phyloP scores from a whole-genome alignment of 2,113 vertebrate species.

The Platanista minor region DNA sequence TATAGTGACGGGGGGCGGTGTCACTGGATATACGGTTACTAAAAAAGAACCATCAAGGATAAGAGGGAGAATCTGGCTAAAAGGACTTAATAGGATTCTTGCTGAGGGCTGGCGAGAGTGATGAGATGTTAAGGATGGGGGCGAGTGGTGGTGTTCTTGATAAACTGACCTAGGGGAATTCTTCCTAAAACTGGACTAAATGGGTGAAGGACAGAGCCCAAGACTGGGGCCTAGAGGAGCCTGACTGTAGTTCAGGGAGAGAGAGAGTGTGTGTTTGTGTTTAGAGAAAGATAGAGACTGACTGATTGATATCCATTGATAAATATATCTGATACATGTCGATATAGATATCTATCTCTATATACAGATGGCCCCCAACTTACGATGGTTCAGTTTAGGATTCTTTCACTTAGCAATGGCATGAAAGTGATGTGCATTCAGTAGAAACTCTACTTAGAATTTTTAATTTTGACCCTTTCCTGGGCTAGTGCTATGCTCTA shows the following conservation, averaged over 20 bases:
- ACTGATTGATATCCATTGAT: not conserved
- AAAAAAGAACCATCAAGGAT: not conserved
- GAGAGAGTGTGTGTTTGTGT: not conserved
- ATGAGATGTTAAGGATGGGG: not conserved
- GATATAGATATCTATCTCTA: not conserved
- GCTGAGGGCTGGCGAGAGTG: not conserved
- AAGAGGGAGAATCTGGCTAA: not conserved
- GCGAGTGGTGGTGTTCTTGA: not conserved
- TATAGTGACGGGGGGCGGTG: not conserved
- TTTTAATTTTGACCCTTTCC: not conserved
- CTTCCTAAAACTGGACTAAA: not conserved
- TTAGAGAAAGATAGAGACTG: not conserved
- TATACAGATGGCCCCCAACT: not conserved
- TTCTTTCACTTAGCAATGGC: not conserved
- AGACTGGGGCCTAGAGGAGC: not conserved
- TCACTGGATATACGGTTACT: not conserved
- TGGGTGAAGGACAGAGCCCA: not conserved
- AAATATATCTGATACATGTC: not conserved
- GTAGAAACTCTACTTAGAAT: not conserved
- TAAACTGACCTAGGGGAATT: not conserved
- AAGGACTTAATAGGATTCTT: not conserved
- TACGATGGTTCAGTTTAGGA: not conserved
- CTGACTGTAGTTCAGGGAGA: not conserved
- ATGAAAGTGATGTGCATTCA: not conserved
- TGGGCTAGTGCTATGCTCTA: rapidly evolving